Base-by-base conservation (phyloP, 2,113 vertebrate genomes). In the Trogon surrucura region DNA sequence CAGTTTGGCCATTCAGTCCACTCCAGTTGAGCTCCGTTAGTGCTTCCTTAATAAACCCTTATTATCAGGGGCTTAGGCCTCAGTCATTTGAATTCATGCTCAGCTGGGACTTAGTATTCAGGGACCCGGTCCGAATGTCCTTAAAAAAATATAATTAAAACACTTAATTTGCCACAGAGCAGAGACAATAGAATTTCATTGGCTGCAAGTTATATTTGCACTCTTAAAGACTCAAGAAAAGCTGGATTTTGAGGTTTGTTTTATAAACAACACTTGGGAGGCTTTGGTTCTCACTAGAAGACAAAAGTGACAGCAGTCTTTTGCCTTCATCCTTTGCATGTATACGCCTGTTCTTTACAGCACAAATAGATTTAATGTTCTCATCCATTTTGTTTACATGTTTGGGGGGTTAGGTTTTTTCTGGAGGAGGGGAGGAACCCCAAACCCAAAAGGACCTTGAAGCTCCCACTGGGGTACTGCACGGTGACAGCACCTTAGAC, bases 31-130 rank as follows among this genome's bases (percentile, higher is more conserved):
- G 87, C 64, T 91, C 86, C 10, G 14, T 82, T 69, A 91, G 53
- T 53, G 81, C 51, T 90, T 95, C 58, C 54, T 97, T 95, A 96
- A 93, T 92, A 93, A 94, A 95, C 51, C 61, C 51, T 87, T 95
- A 95, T 97, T 96, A 94, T 96, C 38, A 93, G 51, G 86, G 91
- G 72, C 81, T 95, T 92, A 93, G 61, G 41, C 77, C 82, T 91
- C 84, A 71, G 64, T 61, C 77, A 84, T 91, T 89, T 92, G 69
- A 94, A 96, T 96, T 85, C 92, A 79, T 62, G 64, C 60, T 95
- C 56, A 93, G 71, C 85, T 9, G 13, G 80, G 90, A 72, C 75
- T 78, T 50, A 12, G 70, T 93, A 96, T 95, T 94, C 84, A 92
- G 60, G 8, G 29, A 48, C 57, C 17, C 57, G 77, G 64, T 34